A percentile compares a stretch with the other conserved stretches of the same genome.
phyloP scores from a whole-genome alignment of 2,888 invertebrate species.

The Ennomos fuscantarius region DNA sequence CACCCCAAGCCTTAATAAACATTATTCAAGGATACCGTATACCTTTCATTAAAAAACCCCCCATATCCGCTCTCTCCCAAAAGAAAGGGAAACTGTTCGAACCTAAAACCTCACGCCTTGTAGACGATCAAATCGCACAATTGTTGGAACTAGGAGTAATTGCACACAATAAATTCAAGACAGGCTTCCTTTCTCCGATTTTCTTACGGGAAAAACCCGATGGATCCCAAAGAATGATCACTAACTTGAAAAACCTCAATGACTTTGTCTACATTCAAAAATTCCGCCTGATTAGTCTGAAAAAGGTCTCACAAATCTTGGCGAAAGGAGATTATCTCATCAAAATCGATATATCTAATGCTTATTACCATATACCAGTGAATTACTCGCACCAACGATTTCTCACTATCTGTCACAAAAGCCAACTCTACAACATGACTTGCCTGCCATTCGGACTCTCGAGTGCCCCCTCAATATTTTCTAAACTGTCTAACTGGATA shows the following conservation, averaged over 20 bases:
- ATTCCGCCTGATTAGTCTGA: constrained; percentile 19
- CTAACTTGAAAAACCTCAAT: constrained; percentile 34
- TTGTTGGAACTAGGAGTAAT: background rate
- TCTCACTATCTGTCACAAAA: constrained; percentile 3
- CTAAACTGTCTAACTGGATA: constrained; percentile 34
- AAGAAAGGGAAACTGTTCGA: background rate
- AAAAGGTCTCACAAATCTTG: background rate
- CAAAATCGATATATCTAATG: constrained; percentile 1
- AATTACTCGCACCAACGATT: constrained; percentile 8
- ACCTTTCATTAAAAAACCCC: background rate
- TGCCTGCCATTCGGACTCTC: constrained; percentile 34
- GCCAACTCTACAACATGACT: constrained; percentile 20
- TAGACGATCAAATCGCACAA: background rate
- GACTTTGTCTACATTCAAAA: constrained; percentile 21
- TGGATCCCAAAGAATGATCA: constrained; percentile 25
- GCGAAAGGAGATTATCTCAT: background rate
- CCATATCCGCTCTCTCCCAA: background rate
- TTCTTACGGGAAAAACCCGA: constrained; percentile 30
- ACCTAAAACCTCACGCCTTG: background rate
- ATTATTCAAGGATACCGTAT: background rate
- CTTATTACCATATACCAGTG: constrained; percentile 27
- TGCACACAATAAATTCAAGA: background rate
- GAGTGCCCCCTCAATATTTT: constrained; percentile 29
- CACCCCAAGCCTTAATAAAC: background rate
- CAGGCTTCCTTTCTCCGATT: constrained; percentile 25